Percentiles rank a stretch among this genome's conserved stretches.
Conservation (phyloP, 2,888 invertebrate genomes). For the Cheilosia grossa region DNA sequence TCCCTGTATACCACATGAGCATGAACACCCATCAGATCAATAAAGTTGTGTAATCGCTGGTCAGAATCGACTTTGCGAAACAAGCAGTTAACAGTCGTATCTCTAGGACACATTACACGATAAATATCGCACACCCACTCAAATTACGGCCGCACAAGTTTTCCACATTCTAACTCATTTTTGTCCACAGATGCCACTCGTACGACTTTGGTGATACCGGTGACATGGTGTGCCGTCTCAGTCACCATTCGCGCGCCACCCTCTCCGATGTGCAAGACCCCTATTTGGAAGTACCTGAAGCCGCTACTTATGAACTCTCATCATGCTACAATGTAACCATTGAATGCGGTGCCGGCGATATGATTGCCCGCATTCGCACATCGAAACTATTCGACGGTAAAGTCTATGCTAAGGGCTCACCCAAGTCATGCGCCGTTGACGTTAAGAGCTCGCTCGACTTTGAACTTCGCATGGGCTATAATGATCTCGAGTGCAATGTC, state of each 20-base stretch:
- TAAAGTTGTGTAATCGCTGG: not conserved
- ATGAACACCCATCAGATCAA: not conserved
- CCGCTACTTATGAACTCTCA: constrained; percentile 95
- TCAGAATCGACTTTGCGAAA: not conserved
- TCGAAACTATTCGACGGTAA: constrained; percentile 96
- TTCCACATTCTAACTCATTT: constrained; percentile 32
- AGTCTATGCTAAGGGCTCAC: constrained; percentile 96
- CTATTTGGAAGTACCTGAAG: constrained; percentile 94
- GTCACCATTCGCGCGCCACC: constrained; percentile 95
- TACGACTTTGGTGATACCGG: constrained; percentile 97
- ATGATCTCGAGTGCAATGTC: constrained; percentile 96
- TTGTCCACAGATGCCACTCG: constrained; percentile 89
- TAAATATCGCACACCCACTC: constrained; percentile 24
- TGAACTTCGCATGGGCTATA: constrained; percentile 95
- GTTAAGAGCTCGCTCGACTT: constrained; percentile 95
- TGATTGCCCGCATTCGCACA: constrained; percentile 96
- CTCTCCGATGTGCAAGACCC: constrained; percentile 95
- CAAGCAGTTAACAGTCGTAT: not conserved
- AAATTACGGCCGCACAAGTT: not conserved
- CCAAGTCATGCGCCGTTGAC: constrained; percentile 95
- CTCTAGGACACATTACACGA: constrained; percentile 3
- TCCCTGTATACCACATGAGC: too few relatives aligned
- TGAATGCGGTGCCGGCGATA: constrained; percentile 95
- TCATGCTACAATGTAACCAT: constrained; percentile 97
- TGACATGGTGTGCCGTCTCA: constrained; percentile 95